Conservation (phyloP, 2,888 invertebrate species). For the Agrochola macilenta region DNA sequence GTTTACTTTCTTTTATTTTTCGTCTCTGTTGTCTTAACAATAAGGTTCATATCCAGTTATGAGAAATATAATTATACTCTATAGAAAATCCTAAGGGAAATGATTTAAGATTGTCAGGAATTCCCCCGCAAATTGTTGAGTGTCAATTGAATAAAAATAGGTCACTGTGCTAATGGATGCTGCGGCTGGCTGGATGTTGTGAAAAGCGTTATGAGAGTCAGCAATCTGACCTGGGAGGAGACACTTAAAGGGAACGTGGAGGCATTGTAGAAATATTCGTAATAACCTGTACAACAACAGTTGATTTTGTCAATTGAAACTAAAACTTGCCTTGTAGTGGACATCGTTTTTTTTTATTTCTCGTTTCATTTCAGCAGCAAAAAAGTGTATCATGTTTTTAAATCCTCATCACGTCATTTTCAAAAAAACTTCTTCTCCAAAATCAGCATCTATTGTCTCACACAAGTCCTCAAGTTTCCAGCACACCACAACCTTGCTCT, state of each 20-base stretch:
- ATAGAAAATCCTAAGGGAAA: slow-evolving; percentile 15
- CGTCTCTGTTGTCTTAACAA: background rate
- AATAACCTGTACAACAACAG: background rate
- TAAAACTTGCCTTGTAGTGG: too few species aligned
- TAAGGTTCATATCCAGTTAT: slow-evolving; percentile 13
- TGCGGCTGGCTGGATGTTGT: slow-evolving; percentile 12
- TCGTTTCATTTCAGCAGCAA: too few species aligned
- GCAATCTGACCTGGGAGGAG: background rate
- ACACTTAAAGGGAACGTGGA: background rate
- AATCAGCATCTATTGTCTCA: background rate
- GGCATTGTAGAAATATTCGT: background rate
- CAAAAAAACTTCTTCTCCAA: background rate
- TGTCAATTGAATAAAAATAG: slow-evolving; percentile 54
- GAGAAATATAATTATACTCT: background rate
- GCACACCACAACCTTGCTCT: background rate
- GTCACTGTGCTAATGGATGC: slow-evolving; percentile 38
- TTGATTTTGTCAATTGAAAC: background rate
- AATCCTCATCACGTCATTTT: background rate
- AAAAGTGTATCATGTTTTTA: background rate
- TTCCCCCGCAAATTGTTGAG: slow-evolving; percentile 33
- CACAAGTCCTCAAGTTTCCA: background rate
- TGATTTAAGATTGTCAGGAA: slow-evolving; percentile 28
- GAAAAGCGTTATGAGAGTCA: slow-evolving; percentile 11
- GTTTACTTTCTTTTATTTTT: background rate
- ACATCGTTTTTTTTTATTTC: background rate